Evolutionary conservation across 1,140 invertebrate genomes (phyloP).

Genomic region (Lycorma delicatula): DNA sequence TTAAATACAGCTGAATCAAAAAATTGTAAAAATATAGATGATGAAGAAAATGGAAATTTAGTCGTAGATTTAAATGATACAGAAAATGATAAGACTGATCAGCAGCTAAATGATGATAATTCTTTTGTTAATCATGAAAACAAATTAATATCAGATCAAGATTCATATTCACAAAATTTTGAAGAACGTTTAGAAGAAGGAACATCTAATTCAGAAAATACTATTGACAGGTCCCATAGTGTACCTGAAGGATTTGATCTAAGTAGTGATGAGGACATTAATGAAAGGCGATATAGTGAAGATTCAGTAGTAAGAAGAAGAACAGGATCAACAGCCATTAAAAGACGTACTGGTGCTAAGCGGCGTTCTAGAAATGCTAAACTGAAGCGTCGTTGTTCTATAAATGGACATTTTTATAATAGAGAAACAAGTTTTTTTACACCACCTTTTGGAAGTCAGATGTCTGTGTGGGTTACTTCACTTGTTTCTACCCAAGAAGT

Average conservation of each 20-base stretch:
- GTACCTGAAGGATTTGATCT: slow-evolving; percentile 13
- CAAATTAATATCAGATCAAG: no score
- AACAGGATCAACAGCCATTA: slow-evolving; percentile 57
- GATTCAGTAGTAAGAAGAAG: slow-evolving; percentile 32
- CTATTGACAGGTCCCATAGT: slow-evolving; percentile 9
- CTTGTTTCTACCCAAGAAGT: slow-evolving; percentile 71
- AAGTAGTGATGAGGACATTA: slow-evolving; percentile 29
- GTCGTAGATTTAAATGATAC: no score
- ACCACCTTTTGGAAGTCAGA: slow-evolving; percentile 72
- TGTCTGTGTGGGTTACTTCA: slow-evolving; percentile 77
- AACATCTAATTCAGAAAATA: neutral
- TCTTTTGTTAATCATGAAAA: no score
- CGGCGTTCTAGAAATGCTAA: slow-evolving; percentile 48
- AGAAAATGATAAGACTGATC: no score
- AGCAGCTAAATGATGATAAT: no score
- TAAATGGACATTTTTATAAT: slow-evolving; percentile 84
- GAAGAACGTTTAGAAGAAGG: slow-evolving; percentile 21
- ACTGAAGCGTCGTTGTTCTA: slow-evolving; percentile 68
- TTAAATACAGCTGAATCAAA: no score
- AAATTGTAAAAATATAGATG: no score
- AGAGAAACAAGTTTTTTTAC: slow-evolving; percentile 82
- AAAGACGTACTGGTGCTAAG: slow-evolving; percentile 55
- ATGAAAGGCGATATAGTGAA: neutral
- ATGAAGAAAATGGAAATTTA: no score
- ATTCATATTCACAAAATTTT: slow-evolving; percentile 23